Evolutionary conservation across 2,888 invertebrate genomes (phyloP).

Genomic region (Ferrisia virgata): DNA sequence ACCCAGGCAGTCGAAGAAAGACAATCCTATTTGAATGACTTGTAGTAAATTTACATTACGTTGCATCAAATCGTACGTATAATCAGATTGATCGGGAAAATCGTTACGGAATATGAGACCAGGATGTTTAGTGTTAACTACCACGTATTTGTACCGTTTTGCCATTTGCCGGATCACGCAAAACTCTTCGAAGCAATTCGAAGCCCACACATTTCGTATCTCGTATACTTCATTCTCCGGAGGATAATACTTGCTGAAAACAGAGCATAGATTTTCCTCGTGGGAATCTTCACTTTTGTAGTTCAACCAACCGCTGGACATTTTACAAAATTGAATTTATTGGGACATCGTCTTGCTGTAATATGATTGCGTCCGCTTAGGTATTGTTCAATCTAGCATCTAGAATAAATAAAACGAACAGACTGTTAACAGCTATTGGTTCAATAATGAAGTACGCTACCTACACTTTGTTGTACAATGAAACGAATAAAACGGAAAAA

Average conservation of each 20-base stretch:
- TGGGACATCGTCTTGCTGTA: not conserved
- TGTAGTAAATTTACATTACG: constrained; percentile 97
- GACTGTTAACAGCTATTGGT: no score
- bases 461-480: not conserved
- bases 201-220: constrained; percentile 34
- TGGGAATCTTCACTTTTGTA: constrained; percentile 24
- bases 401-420: not conserved
- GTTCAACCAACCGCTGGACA: constrained; percentile 35
- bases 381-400: not conserved
- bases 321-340: not conserved
- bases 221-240: constrained; percentile 23
- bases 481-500: not conserved
- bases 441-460: no score
- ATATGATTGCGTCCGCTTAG: no score
- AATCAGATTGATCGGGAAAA: constrained; percentile 85
- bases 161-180: constrained; percentile 78
- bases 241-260: constrained; percentile 33
- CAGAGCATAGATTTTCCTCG: constrained; percentile 31
- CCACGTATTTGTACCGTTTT: constrained; percentile 62
- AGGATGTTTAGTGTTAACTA: constrained; percentile 97
- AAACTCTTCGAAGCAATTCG: constrained; percentile 64
- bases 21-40: constrained; percentile 94
- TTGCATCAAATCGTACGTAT: constrained; percentile 88
- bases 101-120: constrained; percentile 95
- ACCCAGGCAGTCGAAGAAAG: constrained; percentile 96